These are phyloP conservation scores for Tangara arthus DNA, from an alignment of 2,797 vertebrate species.

Conservation along the genomic window DNA sequence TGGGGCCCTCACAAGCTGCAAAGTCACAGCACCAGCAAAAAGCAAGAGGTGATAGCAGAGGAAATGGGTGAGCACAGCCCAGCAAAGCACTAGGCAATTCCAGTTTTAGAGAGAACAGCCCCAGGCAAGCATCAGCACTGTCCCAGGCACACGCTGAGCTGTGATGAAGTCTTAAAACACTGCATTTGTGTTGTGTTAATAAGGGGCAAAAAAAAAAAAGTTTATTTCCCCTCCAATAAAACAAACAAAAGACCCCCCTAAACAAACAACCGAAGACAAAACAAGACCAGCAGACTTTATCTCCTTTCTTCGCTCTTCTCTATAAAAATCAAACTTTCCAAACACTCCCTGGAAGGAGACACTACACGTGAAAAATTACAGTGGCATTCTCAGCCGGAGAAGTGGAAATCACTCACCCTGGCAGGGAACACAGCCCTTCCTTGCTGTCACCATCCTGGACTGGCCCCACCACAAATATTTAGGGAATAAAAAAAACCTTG, in stretches of 20 bases:
- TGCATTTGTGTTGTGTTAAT: not conserved
- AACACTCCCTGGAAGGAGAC: not conserved
- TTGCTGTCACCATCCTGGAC: not conserved
- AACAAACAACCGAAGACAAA: not conserved
- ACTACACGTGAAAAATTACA: not conserved
- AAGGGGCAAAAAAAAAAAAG: not conserved
- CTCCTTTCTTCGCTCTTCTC: not conserved
- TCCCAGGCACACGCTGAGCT: not conserved
- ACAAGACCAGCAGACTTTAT: not conserved
- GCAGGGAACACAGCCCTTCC: not conserved
- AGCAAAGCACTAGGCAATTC: not conserved
- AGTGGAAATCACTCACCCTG: not conserved
- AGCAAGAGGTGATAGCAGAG: not conserved
- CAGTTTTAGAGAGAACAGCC: not conserved
- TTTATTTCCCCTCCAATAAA: not conserved
- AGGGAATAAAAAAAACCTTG: not conserved
- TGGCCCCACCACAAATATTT: not conserved
- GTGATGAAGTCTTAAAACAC: not conserved
- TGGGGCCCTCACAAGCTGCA: not conserved
- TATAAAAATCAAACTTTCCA: not conserved
- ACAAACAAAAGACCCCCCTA: rapidly evolving
- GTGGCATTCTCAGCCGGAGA: not conserved
- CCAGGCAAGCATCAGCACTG: not conserved
- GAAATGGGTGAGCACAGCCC: not conserved
- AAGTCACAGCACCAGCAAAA: not conserved